These are phyloP conservation scores for Pluvianellus socialis DNA, from an alignment of 2,113 vertebrate genomes.

Conservation along the genomic window DNA sequence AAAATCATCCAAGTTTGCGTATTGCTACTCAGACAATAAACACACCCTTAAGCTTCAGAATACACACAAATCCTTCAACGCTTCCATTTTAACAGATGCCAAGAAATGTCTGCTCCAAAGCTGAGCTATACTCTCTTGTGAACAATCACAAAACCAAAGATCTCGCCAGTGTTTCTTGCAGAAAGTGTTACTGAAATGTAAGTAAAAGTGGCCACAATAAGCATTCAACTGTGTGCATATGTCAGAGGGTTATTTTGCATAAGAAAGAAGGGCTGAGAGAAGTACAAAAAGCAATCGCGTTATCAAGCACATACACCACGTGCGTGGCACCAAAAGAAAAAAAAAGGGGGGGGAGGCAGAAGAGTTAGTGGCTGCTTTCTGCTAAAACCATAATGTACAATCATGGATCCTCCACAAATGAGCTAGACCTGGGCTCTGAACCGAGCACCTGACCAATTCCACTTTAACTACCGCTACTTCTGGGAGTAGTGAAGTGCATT, in stretches of 20 bases:
- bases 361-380: slow-evolving; percentile 36
- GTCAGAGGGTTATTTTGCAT: background rate
- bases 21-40: background rate
- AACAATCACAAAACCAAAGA: background rate
- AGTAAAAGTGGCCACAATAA: background rate
- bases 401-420: background rate
- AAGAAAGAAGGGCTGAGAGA: background rate
- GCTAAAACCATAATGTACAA: background rate
- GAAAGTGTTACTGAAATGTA: background rate
- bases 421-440: background rate
- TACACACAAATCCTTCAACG: background rate
- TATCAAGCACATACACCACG: background rate
- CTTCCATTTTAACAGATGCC: background rate
- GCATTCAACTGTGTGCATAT: background rate
- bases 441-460: background rate
- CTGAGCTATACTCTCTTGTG: background rate
- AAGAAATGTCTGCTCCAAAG: background rate
- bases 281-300: background rate
- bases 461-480: background rate
- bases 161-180: background rate
- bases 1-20: background rate
- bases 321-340: background rate
- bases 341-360: background rate
- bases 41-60: background rate
- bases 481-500: background rate